Conservation (phyloP, 30 jellyfish, hydroid and myxozoan species). For the Catostylus mosaicus region DNA sequence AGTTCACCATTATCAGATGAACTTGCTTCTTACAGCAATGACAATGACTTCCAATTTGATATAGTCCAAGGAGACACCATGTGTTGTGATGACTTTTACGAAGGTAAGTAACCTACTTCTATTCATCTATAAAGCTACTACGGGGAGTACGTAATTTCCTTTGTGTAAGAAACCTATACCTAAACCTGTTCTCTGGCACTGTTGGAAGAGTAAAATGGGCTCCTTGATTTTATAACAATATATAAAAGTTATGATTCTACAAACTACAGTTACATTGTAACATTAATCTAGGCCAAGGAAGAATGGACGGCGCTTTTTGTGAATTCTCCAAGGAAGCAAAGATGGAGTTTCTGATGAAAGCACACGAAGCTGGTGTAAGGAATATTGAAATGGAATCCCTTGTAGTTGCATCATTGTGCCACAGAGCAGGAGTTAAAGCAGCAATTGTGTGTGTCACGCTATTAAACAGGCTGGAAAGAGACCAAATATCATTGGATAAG, state of each 20-base stretch:
- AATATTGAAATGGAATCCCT: conserved; percentile 96
- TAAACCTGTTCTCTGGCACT: no score
- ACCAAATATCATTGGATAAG: conserved; percentile 55
- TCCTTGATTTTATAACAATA: no score
- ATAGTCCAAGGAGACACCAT: conserved; percentile 85
- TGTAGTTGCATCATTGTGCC: conserved; percentile 91
- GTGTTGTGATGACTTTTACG: conserved; percentile 95
- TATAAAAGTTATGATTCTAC: no score
- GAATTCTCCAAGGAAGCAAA: conserved; percentile 71
- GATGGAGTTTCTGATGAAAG: conserved; percentile 59
- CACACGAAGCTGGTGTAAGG: conserved; percentile 73
- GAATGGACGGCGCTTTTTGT: conserved; percentile 98
- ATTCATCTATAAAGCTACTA: no score
- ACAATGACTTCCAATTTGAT: conserved; percentile 50
- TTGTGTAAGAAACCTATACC: no score
- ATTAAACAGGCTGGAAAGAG: conserved; percentile 75
- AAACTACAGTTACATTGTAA: neutral
- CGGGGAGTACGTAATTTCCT: no score
- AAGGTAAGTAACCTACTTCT: conserved; percentile 61
- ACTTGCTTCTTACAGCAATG: conserved; percentile 60
- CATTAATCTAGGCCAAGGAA: conserved; percentile 71
- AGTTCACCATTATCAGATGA: conserved; percentile 60
- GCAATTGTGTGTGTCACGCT: conserved; percentile 83
- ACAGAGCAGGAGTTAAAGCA: conserved; percentile 92
- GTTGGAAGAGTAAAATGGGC: no score